Evolutionary conservation across 2,113 vertebrate genomes (phyloP).

Genomic region (Eubucco bourcierii): DNA sequence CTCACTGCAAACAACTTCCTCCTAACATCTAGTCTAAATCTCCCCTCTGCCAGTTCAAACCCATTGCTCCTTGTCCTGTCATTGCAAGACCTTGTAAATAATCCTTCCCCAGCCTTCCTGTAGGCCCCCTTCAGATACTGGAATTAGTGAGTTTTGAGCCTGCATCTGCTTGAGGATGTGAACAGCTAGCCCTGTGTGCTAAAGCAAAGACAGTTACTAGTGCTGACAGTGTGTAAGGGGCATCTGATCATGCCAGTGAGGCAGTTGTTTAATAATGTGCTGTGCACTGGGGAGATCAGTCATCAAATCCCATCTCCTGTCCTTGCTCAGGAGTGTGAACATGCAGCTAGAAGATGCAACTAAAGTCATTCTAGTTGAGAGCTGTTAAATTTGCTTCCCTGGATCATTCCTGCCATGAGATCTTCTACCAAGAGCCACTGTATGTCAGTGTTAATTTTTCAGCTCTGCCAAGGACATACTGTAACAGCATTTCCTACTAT

Average conservation of each 20-base stretch:
- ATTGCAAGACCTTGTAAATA: no score
- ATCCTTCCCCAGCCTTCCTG: no score
- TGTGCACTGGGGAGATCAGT: background rate
- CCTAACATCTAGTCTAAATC: no score
- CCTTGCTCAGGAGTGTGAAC: background rate
- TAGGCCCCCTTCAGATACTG: no score
- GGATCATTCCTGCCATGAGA: background rate
- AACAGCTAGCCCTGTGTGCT: background rate
- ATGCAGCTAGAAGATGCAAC: background rate
- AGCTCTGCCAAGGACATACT: background rate
- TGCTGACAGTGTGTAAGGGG: fast-evolving
- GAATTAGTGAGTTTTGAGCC: background rate
- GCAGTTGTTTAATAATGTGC: background rate
- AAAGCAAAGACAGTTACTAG: background rate
- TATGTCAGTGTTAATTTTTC: background rate
- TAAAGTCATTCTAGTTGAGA: background rate
- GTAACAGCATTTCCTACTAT: background rate
- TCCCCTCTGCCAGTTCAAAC: no score
- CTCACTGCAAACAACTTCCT: no score
- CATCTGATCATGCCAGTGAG: background rate
- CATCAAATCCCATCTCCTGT: background rate
- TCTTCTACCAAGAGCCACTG: background rate
- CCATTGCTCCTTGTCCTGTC: no score
- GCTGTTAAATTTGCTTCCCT: background rate
- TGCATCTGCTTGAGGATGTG: background rate